Base-by-base conservation (phyloP, 1,140 invertebrate species). In the Drosophila suzukii region DNA sequence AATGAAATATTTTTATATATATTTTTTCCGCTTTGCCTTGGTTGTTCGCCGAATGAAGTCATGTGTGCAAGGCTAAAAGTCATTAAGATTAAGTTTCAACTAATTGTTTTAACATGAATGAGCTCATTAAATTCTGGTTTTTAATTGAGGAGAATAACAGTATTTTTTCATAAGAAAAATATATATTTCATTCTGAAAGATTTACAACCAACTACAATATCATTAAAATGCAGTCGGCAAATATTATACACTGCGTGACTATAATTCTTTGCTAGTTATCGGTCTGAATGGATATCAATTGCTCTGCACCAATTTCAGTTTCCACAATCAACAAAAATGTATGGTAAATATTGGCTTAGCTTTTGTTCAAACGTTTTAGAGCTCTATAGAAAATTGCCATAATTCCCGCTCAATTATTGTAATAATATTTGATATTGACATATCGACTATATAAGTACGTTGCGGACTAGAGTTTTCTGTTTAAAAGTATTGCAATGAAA, bases 401-500 rank as follows among this genome's bases (percentile, higher is more conserved):
- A 57, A 68, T 57, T 70, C n/a, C 17, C 10, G 13, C 47, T 41
- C 60, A 68, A 68, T 68, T 68, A 66, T 68, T 15, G 20, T 58
- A 71, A 68, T 68, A 43, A 63, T 63, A 57, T 57, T 53, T 57
- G 15, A 43, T 36, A 58, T 70, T 70, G 34, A 41, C 36, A 67
- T 15, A 6, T 6, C 15, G 51, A 57, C 43, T 71, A 71, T 71
- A 71, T 49, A 71, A 41, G 30, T 17, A 11, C 32, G 30, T n/a
- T 49, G 10, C n/a, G 13, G 38, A 12, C 4, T 43, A 20, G 4
- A 71, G 43, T 58, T 58, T 13, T 10, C 38, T 63, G 38, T 30
- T 59, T 41, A 13, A 56, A 4, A 56, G 59, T 43, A 32, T 55
- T 17, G 39, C 59, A 20, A 88, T 86, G 83, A 72, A 60, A 75